These are phyloP conservation scores for Psittacula cyanocephala DNA, from an alignment of 2,113 vertebrate genomes.

Conservation along the genomic window DNA sequence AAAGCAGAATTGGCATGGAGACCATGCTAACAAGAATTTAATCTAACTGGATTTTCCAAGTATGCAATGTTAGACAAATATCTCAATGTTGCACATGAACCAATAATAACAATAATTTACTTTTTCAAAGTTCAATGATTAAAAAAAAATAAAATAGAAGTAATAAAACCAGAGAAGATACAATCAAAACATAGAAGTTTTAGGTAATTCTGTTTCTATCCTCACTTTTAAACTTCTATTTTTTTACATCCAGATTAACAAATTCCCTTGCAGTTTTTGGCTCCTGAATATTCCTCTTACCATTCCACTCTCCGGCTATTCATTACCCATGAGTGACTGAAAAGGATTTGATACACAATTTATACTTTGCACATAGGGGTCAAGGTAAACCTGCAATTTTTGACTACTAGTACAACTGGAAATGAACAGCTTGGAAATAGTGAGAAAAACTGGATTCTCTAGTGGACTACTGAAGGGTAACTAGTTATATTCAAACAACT, in stretches of 20 bases:
- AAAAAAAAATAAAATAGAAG: neutral
- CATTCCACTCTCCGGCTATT: neutral
- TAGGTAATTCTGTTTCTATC: neutral
- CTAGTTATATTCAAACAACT: neutral
- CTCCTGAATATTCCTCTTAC: neutral
- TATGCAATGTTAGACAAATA: neutral
- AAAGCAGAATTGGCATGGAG: neutral
- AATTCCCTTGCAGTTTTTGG: neutral
- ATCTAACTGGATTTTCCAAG: neutral
- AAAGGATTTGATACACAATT: neutral
- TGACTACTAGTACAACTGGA: neutral
- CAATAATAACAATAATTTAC: neutral
- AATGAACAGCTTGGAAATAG: neutral
- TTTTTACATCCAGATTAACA: neutral
- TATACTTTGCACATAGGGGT: neutral
- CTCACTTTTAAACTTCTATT: neutral
- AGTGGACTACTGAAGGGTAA: neutral
- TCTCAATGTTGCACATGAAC: neutral
- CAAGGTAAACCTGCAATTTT: conserved; percentile 21
- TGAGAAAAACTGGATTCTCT: neutral
- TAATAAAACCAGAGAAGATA: neutral
- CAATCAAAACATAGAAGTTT: neutral
- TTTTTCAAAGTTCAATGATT: neutral
- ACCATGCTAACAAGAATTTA: neutral
- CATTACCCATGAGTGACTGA: neutral